A percentile compares a stretch with the other conserved stretches of the same genome.
Conservation (phyloP, 1,140 invertebrate species). For the Tetramorium simillimum region DNA sequence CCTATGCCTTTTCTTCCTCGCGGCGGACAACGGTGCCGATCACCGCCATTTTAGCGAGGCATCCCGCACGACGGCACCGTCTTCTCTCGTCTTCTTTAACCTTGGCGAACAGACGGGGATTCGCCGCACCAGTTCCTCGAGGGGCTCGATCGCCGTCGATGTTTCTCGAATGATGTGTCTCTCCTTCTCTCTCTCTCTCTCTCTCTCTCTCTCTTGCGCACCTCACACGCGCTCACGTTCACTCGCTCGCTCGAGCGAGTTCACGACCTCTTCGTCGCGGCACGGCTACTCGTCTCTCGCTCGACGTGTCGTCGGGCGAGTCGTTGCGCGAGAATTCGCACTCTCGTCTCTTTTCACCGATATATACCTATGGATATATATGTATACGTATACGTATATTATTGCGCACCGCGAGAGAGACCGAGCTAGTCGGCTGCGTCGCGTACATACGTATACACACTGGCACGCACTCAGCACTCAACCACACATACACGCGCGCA, state of each 20-base stretch:
- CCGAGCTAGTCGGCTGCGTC: slow-evolving; percentile 13
- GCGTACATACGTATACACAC: not conserved
- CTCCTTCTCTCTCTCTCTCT: not conserved
- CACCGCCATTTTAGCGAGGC: slow-evolving; percentile 82
- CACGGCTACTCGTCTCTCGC: slow-evolving; percentile 16
- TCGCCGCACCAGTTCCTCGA: too few species aligned
- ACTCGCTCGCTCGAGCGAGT: slow-evolving; percentile 1
- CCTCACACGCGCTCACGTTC: too few species aligned
- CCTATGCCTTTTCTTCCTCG: slow-evolving; percentile 58
- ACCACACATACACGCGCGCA: not conserved
- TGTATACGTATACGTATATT: slow-evolving; percentile 26
- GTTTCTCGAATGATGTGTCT: slow-evolving; percentile 65
- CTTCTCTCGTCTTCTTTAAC: slow-evolving; percentile 57
- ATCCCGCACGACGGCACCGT: slow-evolving; percentile 56
- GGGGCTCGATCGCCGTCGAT: not conserved
- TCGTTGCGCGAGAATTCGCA: not conserved
- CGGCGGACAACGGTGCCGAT: slow-evolving; percentile 79
- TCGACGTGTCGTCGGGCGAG: not conserved
- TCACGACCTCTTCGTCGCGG: slow-evolving; percentile 38
- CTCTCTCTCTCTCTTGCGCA: not conserved
- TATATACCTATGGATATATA: slow-evolving; percentile 22
- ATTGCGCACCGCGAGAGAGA: slow-evolving; percentile 37
- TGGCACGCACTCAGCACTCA: not conserved
- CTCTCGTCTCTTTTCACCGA: slow-evolving; percentile 6
- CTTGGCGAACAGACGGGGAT: slow-evolving; percentile 5